Conservation (phyloP, 1,140 invertebrate genomes). For the Platyscapa corneri region DNA sequence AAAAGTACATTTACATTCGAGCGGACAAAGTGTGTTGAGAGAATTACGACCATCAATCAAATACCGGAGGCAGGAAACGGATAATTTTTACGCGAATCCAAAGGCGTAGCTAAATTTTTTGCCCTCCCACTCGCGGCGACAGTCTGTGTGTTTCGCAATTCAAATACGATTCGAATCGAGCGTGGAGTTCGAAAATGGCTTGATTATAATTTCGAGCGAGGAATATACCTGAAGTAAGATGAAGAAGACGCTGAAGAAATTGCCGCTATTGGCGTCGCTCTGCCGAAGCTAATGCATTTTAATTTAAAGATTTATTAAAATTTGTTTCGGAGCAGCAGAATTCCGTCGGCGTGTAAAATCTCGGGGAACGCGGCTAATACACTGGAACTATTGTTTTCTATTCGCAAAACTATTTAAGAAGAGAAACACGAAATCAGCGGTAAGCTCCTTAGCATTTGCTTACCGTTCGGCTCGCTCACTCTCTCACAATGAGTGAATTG, state of each 20-base stretch:
- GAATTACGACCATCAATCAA: neutral
- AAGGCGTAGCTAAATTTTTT: neutral
- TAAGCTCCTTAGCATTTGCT: neutral
- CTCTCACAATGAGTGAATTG: constrained; percentile 41
- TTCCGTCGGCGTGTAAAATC: too few species aligned
- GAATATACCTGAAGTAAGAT: too few species aligned
- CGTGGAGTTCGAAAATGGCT: too few species aligned
- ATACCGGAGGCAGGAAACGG: neutral
- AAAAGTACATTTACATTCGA: too few species aligned
- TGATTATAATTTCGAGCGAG: too few species aligned
- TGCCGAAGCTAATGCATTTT: too few species aligned
- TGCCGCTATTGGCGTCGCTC: neutral
- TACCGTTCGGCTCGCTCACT: neutral
- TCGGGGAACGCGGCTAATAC: too few species aligned
- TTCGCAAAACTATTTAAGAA: constrained; percentile 4
- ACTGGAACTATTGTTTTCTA: neutral
- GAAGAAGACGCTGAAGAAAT: neutral
- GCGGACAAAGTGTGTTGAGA: neutral
- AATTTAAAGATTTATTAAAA: neutral
- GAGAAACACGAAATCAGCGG: constrained; percentile 1
- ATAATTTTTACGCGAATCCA: neutral
- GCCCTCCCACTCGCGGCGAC: too few species aligned
- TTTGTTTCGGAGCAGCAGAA: neutral
- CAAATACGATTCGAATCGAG: too few species aligned
- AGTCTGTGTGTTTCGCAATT: too few species aligned